Base-by-base conservation (phyloP, 2,797 vertebrate species). In the Micromesistius poutassou region DNA sequence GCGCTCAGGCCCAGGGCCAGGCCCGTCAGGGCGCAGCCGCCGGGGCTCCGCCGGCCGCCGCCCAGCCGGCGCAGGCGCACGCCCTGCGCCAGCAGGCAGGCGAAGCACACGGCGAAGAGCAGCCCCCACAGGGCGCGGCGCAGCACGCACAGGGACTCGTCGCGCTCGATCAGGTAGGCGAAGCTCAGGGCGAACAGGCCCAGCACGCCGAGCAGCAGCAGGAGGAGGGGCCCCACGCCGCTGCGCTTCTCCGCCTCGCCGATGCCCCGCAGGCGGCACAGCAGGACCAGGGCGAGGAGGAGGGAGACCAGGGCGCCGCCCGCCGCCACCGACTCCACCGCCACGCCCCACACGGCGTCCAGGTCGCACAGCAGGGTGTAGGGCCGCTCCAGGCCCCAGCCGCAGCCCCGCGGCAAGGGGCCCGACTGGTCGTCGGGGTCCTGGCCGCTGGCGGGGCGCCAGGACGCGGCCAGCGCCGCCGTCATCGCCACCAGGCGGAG, bases 271-370 rank as follows among this genome's bases (percentile, higher is more conserved):
- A 98, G 88, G 81, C 97, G 95, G 81, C 95, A 96, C 81, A 99
- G 93, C 82, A 99, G 81, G 78, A 97, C 94, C 12, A 98, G 88
- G 86, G 93, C 93, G 30, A 99, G 91, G 74, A 99, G 82, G 10
- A 97, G 68, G 0, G 95, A 94, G 22, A 96, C 95, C 87, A 99
- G 90, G 74, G 88, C 94, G 0, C 97, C 97, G 0, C 96, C 95
- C 0, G 95, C 96, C 0, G 97, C 97, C 13, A 95, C 94, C 0
- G 95, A 95, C 90, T 97, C 97, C 22, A 98, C 91, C 0, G 96
- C 97, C 62, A 99, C 97, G 0, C 97, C 97, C 97, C 97, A 99
- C 62, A 97, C 91, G 75, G 96, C 94, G 88, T 99, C 97, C 95
- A 98, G 95, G 90, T 98, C 96, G 1, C 97, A 99, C 78, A 99